Evolutionary conservation across 2,113 vertebrate genomes (phyloP).

Genomic region (Brevimyrus niger): DNA sequence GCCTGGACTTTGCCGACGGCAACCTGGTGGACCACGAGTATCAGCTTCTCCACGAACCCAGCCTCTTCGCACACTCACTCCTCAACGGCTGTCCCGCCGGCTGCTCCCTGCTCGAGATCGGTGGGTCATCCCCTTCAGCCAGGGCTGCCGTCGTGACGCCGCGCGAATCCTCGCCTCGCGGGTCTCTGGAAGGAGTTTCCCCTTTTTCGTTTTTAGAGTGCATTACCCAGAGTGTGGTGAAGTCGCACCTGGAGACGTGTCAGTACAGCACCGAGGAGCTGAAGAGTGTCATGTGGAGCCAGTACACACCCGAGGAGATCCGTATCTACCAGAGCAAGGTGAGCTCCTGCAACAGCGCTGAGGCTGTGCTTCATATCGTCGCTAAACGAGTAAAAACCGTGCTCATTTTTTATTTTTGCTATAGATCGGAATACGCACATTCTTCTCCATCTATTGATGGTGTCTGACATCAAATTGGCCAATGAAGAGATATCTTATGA

Average conservation of each 20-base stretch:
- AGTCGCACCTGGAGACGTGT: slow-evolving; percentile 80
- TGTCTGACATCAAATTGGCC: neutral
- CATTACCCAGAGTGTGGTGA: slow-evolving; percentile 76
- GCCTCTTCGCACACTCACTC: slow-evolving; percentile 56
- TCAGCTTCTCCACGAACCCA: slow-evolving; percentile 69
- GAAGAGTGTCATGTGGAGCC: slow-evolving; percentile 70
- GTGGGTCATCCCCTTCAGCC: slow-evolving; percentile 38
- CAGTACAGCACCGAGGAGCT: slow-evolving; percentile 79
- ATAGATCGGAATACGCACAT: neutral
- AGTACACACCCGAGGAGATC: slow-evolving; percentile 74
- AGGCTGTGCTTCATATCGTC: neutral
- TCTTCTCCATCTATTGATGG: neutral
- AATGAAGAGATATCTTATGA: neutral
- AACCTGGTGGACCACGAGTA: slow-evolving; percentile 74
- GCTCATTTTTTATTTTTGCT: neutral
- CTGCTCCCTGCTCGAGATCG: slow-evolving; percentile 68
- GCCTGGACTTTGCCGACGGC: slow-evolving; percentile 62
- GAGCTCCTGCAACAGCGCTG: rapidly evolving
- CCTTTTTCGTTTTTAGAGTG: slow-evolving; percentile 55
- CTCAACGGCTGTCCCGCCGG: slow-evolving; percentile 51
- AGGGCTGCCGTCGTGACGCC: neutral
- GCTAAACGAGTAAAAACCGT: neutral
- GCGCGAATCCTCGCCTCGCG: neutral
- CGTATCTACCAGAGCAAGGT: slow-evolving; percentile 74
- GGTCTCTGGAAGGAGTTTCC: neutral